Evolutionary conservation across 2,113 vertebrate species (phyloP).

Genomic region (Alouatta palliata): DNA sequence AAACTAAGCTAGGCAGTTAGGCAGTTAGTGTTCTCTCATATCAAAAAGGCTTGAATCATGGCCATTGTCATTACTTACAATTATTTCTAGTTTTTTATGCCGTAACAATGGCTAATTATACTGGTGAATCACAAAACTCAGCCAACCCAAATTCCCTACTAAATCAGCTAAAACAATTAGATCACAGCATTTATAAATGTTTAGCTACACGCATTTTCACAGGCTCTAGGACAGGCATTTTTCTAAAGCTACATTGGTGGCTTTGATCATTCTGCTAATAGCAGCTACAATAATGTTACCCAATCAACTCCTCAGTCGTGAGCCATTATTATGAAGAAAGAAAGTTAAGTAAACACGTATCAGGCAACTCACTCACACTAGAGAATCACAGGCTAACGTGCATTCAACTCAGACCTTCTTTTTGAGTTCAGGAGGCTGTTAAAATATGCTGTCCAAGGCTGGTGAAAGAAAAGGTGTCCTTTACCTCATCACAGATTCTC

Average conservation of each 20-base stretch:
- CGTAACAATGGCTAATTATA: not conserved
- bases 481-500: not conserved
- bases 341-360: not conserved
- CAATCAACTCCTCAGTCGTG: not conserved
- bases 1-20: not conserved
- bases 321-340: not conserved
- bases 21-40: constrained; percentile 32
- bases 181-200: not conserved
- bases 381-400: not conserved
- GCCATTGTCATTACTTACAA: not conserved
- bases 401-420: not conserved
- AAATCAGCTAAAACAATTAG: not conserved
- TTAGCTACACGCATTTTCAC: not conserved
- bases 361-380: not conserved
- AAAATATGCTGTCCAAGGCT: not conserved
- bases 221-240: not conserved
- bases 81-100: constrained; percentile 49
- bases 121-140: not conserved
- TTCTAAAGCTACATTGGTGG: not conserved
- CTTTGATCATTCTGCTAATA: not conserved
- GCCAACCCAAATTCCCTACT: not conserved
- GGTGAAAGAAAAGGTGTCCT: not conserved
- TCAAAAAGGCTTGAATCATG: not conserved
- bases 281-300: not conserved
- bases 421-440: not conserved